Evolutionary conservation across 2,113 vertebrate species (phyloP), one percentile per base, ranked within the genome.

Genomic region (Indri indri): DNA sequence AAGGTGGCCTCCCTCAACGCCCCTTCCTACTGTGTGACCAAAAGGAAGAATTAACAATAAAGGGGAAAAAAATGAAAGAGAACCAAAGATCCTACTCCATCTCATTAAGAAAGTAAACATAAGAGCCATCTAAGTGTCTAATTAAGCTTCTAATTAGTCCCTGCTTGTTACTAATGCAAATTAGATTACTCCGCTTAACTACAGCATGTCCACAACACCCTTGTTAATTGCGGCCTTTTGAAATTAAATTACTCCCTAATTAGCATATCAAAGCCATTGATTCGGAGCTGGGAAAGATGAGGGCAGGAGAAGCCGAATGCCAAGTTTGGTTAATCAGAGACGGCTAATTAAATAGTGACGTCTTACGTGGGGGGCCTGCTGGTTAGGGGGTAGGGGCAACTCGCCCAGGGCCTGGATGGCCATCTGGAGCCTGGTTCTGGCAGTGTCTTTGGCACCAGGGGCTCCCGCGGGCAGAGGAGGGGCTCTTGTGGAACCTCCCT

Each of bases 191-290:
- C 99, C 98, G 99, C 99, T 99, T 99, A 99, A 99, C 99, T 99
- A 99, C 99, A 99, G 99, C 99, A 99, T 99, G 99, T 99, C 99
- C 99, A 99, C 99, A 99, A 99, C 99, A 99, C 99, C 99, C 99
- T 99, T 99, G 99, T 99, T 99, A 99, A 99, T 99, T 99, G 99
- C 99, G 99, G 99, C 99, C 99, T 99, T 99, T 99, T 99, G 99
- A 99, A 99, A 99, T 99, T 99, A 99, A 99, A 99, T 99, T 99
- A 99, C 99, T 99, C 99, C 98, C 99, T 99, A 99, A 99, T 99
- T 99, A 99, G 99, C 99, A 99, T 99, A 99, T 99, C 99, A 99
- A 99, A 99, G 99, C 99, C 99, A 99, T 99, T 99, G 99, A 99
- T 99, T 99, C 99, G 96, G 98, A 99, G 99, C 99, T 99, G 99